These are phyloP conservation scores for Apostichopus californicus DNA, from an alignment of 35 echinoderm and acorn worm species.

Conservation along the genomic window DNA sequence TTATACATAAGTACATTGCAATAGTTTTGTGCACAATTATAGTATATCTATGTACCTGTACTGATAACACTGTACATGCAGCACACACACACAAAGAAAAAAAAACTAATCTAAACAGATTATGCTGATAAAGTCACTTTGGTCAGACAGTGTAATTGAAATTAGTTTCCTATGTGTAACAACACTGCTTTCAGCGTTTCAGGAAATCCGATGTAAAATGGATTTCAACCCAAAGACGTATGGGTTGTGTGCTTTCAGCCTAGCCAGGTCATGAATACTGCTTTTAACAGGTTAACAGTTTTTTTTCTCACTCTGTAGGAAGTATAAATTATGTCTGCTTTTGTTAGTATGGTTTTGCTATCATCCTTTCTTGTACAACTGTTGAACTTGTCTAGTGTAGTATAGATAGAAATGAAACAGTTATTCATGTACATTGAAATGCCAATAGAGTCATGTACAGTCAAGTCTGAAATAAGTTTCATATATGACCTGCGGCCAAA, in stretches of 20 bases:
- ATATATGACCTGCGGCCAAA: no score
- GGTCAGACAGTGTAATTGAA: background rate
- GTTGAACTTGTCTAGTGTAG: background rate
- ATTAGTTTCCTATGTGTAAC: conserved; percentile 13
- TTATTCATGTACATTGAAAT: background rate
- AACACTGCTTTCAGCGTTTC: conserved; percentile 18
- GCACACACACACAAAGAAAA: background rate
- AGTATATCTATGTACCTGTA: background rate
- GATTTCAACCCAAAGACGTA: background rate
- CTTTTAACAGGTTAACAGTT: conserved; percentile 35
- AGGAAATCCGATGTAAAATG: conserved; percentile 48
- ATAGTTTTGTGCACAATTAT: no score
- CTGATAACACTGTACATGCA: background rate
- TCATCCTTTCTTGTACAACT: conserved; percentile 1
- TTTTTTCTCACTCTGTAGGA: background rate
- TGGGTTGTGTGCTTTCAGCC: conserved; percentile 6
- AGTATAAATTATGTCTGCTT: conserved; percentile 40
- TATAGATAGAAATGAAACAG: background rate
- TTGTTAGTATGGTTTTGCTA: conserved; percentile 41
- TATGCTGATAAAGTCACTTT: conserved; percentile 4
- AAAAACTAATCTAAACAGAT: conserved; percentile 1
- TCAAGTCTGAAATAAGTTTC: background rate
- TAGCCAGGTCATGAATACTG: conserved; percentile 37
- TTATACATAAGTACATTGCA: no score
- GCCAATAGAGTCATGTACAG: background rate